Evolutionary conservation across 2,888 invertebrate species (phyloP).

Genomic region (Rhimphoctona megacephalus): DNA sequence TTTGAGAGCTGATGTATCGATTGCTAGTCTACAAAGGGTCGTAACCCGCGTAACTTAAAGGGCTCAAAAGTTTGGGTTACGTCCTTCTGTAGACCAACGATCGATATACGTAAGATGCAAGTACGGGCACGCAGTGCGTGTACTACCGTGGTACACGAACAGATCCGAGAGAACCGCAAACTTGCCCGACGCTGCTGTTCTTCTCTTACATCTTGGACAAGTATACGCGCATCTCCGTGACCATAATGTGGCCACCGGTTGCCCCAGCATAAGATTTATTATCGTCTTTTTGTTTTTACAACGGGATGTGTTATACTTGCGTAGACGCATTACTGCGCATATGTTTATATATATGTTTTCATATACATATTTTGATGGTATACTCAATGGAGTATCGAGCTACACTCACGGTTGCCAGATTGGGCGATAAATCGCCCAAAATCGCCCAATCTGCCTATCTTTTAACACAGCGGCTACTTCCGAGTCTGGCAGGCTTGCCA

Average conservation of each 20-base stretch:
- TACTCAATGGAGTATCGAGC: background rate
- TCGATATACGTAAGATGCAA: conserved; percentile 29
- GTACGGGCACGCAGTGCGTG: conserved; percentile 47
- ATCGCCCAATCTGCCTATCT: too few relatives aligned
- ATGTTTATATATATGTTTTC: conserved; percentile 14
- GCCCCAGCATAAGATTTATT: conserved; percentile 56
- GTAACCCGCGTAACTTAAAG: background rate
- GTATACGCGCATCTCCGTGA: conserved; percentile 42
- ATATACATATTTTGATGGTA: conserved; percentile 5
- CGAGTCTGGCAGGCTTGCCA: too few relatives aligned
- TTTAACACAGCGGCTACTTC: too few relatives aligned
- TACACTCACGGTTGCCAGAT: too few relatives aligned
- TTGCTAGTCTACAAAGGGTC: conserved; percentile 4
- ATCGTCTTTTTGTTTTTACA: conserved; percentile 64
- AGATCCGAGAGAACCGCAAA: conserved; percentile 35
- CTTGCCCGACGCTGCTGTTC: conserved; percentile 22
- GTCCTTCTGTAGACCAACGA: conserved; percentile 8
- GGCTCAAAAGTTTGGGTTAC: background rate
- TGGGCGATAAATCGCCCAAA: too few relatives aligned
- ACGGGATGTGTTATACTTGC: conserved; percentile 53
- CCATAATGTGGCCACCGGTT: conserved; percentile 42
- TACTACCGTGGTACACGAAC: conserved; percentile 42
- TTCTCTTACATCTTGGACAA: conserved; percentile 45
- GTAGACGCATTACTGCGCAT: conserved; percentile 22
- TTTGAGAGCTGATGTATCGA: conserved; percentile 35